These are phyloP conservation scores for Leptodirus hochenwartii DNA, from an alignment of 2,888 invertebrate species.

Conservation along the genomic window DNA sequence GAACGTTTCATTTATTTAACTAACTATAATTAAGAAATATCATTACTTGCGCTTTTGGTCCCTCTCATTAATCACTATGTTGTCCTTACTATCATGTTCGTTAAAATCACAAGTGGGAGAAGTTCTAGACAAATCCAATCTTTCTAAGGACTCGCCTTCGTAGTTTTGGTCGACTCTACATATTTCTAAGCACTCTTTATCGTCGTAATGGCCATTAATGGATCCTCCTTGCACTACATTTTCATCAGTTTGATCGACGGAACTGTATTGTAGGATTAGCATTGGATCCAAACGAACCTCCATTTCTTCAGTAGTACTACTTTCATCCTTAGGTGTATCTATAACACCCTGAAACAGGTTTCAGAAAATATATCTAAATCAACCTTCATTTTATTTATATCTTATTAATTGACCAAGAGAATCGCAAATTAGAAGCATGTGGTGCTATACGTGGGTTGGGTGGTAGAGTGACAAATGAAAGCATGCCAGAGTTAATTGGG, in stretches of 20 bases:
- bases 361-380: constrained; percentile 5
- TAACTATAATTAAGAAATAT: too few relatives aligned
- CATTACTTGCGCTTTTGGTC: too few relatives aligned
- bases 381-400: constrained; percentile 7
- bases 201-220: constrained; percentile 11
- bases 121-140: too few relatives aligned
- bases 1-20: too few relatives aligned
- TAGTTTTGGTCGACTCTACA: constrained; percentile 4
- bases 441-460: too few relatives aligned
- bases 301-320: constrained; percentile 34
- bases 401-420: constrained; percentile 5
- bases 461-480: too few relatives aligned
- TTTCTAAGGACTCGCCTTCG: constrained; percentile 5
- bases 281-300: constrained; percentile 53
- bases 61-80: too few relatives aligned
- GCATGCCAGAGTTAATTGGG: too few relatives aligned
- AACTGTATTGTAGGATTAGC: constrained; percentile 40
- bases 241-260: constrained; percentile 16
- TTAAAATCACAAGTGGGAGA: too few relatives aligned
- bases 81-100: too few relatives aligned
- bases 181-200: constrained; percentile 11
- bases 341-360: constrained; percentile 16
- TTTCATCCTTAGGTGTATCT: constrained; percentile 16
- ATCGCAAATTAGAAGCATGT: too few relatives aligned
- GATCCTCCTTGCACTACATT: too few relatives aligned